These are phyloP conservation scores for Anastrepha ludens DNA, from an alignment of 1,140 invertebrate species.

Conservation along the genomic window DNA sequence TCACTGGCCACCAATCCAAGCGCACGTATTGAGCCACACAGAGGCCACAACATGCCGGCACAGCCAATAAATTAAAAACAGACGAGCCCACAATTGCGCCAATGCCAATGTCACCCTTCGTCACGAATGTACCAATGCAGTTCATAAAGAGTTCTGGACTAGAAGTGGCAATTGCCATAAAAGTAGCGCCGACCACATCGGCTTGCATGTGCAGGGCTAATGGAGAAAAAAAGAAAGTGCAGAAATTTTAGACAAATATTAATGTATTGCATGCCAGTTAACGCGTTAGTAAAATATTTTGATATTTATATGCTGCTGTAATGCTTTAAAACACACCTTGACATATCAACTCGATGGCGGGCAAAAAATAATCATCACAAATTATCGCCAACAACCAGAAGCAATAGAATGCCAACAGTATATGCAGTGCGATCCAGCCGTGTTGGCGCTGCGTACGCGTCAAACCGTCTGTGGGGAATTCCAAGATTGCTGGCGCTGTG, in stretches of 20 bases:
- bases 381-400: constrained; percentile 87
- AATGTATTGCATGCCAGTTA: too few species aligned
- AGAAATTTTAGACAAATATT: too few species aligned
- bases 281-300: too few species aligned
- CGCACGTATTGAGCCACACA: constrained; percentile 69
- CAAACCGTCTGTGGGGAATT: constrained; percentile 86
- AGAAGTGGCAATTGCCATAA: constrained; percentile 94
- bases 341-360: constrained; percentile 88
- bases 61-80: constrained; percentile 93
- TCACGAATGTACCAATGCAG: constrained; percentile 90
- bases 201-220: constrained; percentile 84
- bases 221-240: not conserved
- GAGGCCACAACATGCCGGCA: constrained; percentile 92
- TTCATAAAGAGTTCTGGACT: constrained; percentile 96
- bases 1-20: constrained; percentile 88
- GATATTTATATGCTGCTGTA: too few species aligned
- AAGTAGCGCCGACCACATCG: constrained; percentile 90
- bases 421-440: constrained; percentile 83
- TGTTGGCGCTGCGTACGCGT: constrained; percentile 80
- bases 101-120: constrained; percentile 88
- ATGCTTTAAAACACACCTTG: constrained; percentile 79
- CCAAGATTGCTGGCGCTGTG: constrained; percentile 82
- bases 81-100: constrained; percentile 94
- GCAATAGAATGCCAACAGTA: constrained; percentile 85
- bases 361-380: constrained; percentile 91